Evolutionary conservation across 2,113 vertebrate species (phyloP).

Genomic region (Nyctereutes procyonoides): DNA sequence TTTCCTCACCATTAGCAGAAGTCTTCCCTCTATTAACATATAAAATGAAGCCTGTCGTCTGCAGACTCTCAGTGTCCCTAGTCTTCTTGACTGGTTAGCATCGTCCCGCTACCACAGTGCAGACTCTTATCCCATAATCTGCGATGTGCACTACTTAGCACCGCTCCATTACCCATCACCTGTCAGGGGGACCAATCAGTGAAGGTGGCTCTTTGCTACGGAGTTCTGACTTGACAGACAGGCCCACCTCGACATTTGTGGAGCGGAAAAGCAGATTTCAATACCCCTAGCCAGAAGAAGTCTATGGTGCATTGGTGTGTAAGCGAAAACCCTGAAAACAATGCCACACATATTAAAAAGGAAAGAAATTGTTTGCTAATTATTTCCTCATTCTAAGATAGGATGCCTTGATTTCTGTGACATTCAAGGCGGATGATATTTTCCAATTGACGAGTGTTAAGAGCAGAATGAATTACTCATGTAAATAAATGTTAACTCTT

Average conservation of each 20-base stretch:
- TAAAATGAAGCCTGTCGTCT: slow-evolving; percentile 58
- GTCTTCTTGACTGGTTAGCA: background rate
- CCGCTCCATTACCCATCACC: background rate
- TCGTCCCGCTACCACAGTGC: background rate
- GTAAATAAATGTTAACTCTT: slow-evolving; percentile 60
- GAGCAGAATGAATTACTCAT: slow-evolving; percentile 21
- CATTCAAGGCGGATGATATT: background rate
- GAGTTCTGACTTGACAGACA: background rate
- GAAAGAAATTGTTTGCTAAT: slow-evolving; percentile 12
- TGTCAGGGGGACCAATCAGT: background rate
- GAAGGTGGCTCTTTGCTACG: background rate
- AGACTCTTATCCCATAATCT: background rate
- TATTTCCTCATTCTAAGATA: slow-evolving; percentile 37
- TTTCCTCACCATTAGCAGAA: slow-evolving; percentile 46
- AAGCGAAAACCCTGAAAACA: slow-evolving; percentile 33
- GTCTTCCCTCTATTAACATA: slow-evolving; percentile 60
- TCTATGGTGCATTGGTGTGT: background rate
- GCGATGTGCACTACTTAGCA: background rate
- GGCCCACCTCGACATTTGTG: background rate
- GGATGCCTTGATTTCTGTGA: slow-evolving; percentile 35
- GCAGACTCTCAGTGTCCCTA: background rate
- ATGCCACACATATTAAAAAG: slow-evolving; percentile 36
- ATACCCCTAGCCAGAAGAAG: background rate
- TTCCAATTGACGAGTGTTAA: slow-evolving; percentile 26
- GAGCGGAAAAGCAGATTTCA: slow-evolving; percentile 60